phyloP scores from a whole-genome alignment of 2,797 vertebrate genomes.

The Loriculus beryllinus region DNA sequence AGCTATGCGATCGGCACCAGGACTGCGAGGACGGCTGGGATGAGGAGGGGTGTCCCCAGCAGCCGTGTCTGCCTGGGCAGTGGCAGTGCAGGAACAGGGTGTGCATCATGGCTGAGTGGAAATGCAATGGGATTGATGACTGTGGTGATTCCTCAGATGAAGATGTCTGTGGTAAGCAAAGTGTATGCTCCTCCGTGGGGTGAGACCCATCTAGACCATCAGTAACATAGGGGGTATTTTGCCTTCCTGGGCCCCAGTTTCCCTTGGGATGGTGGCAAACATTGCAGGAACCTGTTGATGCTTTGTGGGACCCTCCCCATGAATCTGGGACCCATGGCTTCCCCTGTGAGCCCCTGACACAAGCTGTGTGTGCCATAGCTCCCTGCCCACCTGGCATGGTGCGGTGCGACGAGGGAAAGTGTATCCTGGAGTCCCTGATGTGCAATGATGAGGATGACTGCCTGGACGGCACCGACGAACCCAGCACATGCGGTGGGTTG shows the following conservation, averaged over 20 bases:
- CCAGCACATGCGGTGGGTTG: slow-evolving; percentile 77
- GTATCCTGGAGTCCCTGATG: slow-evolving; percentile 76
- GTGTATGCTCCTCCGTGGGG: not conserved
- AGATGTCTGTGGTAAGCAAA: slow-evolving; percentile 79
- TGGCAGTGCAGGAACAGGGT: slow-evolving; percentile 84
- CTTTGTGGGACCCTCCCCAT: not conserved
- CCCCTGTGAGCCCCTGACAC: not conserved
- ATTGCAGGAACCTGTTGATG: not conserved
- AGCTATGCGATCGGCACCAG: slow-evolving; percentile 76
- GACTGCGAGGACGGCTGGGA: slow-evolving; percentile 84
- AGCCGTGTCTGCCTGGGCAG: slow-evolving; percentile 79
- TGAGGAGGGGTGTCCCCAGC: slow-evolving; percentile 74
- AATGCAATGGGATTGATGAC: slow-evolving; percentile 81
- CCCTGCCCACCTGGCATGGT: slow-evolving; percentile 63
- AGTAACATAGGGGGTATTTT: not conserved
- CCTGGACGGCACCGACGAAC: slow-evolving; percentile 84
- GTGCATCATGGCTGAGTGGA: slow-evolving; percentile 78
- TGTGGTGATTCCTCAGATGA: slow-evolving; percentile 88
- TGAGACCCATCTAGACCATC: not conserved
- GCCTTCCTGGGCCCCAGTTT: not conserved
- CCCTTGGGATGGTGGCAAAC: not conserved
- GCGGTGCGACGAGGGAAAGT: slow-evolving; percentile 79
- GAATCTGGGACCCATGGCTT: not conserved
- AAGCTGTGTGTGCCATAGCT: slow-evolving; percentile 23
- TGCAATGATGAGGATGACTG: slow-evolving; percentile 83